phyloP scores from a whole-genome alignment of 1,140 invertebrate genomes.

The Chrysoperla carnea region DNA sequence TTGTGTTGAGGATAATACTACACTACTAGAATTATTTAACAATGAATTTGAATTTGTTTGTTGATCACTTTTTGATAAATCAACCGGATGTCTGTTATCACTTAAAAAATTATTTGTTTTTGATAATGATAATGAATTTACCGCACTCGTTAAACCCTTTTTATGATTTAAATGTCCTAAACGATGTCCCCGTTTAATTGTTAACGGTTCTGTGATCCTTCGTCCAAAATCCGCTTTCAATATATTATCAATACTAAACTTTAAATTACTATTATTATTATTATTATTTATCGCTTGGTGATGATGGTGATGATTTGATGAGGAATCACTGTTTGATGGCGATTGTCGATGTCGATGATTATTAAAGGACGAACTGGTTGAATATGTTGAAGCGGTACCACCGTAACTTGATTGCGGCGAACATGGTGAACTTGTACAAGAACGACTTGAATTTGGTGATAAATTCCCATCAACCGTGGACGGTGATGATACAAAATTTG shows the following conservation, averaged over 20 bases:
- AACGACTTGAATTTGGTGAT: not conserved
- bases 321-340: conserved; percentile 13
- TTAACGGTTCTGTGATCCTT: conserved; percentile 46
- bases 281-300: conserved; percentile 25
- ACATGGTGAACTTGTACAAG: not conserved
- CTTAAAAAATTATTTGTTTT: not conserved
- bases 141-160: not conserved
- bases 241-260: conserved; percentile 88
- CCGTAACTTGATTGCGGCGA: not conserved
- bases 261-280: conserved; percentile 45
- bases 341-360: conserved; percentile 9
- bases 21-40: too few species aligned
- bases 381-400: not conserved
- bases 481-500: not conserved
- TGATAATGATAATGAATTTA: not conserved
- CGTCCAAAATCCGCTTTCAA: conserved; percentile 76
- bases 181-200: conserved; percentile 27
- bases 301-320: conserved; percentile 11
- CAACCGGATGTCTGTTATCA: not conserved
- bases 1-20: too few species aligned
- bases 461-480: not conserved
- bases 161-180: not conserved
- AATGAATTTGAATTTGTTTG: not conserved
- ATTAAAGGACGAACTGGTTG: not conserved
- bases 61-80: not conserved